Evolutionary conservation across 2,888 invertebrate species (phyloP), one percentile per base, ranked within the genome.

Genomic region (Troides aeacus): DNA sequence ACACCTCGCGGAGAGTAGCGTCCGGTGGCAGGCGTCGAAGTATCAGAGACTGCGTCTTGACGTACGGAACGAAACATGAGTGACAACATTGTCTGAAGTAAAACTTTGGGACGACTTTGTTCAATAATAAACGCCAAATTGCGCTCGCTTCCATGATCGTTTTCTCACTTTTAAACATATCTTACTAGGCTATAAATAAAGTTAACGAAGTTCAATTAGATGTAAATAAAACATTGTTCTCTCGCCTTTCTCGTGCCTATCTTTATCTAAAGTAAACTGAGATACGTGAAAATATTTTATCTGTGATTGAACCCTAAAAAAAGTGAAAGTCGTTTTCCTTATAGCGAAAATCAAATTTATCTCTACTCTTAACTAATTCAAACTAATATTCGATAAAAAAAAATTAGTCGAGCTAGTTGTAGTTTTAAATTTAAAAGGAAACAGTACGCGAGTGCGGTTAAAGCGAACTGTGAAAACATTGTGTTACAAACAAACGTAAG

Each of bases 211-310:
- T 81, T 84, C 81, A 83, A 86, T 83, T 88, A 88, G 84, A 76
- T 78, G 75, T 81, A 78, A 79, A 78, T 78, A 78, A 76, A 81
- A 81, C 77, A 84, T 86, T 88, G 79, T 84, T 85, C 67, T 84
- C 81, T 85, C 84, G 90, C 91, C 92, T 91, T 90, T 88, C 87
- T 87, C 82, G 92, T 92, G 92, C 92, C 92, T 92, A 86, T 87
- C 85, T 85, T 73, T 85, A 82, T 78, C 79, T 81, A 89, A 87
- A 88, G 1, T 81, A 78, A 84, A 86, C 84, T 86, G 86, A 85
- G 81, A 84, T 82, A 77, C 21, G 80, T 82, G 77, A 79, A 62
- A 81, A 80, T 82, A 80, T 81, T 79, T 81, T 82, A 67, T 64
- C 88, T 90, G 90, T 92, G 90, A 91, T 89, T 81, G 83, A 76